Percentiles rank a stretch among this genome's conserved stretches.
These are phyloP conservation scores for Caenorhabditis zanzibari DNA, from an alignment of 2,888 invertebrate species.

Conservation along the genomic window DNA sequence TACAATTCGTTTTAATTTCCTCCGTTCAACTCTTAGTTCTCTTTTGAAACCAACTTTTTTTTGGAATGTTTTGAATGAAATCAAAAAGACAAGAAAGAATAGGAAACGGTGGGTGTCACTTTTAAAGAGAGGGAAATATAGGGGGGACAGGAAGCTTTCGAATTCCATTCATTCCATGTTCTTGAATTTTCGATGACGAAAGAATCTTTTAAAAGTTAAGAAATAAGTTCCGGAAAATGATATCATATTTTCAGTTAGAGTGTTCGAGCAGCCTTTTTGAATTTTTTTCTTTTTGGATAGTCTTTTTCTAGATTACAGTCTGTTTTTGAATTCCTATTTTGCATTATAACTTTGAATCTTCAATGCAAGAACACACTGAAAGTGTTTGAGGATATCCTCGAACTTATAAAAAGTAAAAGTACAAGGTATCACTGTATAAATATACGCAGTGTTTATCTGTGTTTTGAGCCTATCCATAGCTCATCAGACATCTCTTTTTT, in stretches of 20 bases:
- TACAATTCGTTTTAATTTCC: slow-evolving; percentile 26
- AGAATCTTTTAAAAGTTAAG: neutral
- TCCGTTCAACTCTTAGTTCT: slow-evolving; percentile 3
- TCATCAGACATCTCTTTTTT: slow-evolving; percentile 24
- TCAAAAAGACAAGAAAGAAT: neutral
- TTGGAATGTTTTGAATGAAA: slow-evolving; percentile 20
- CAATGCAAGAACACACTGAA: neutral
- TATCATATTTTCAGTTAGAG: too few species aligned
- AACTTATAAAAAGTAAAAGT: neutral
- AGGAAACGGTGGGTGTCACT: slow-evolving; percentile 16
- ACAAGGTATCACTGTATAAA: slow-evolving; percentile 7
- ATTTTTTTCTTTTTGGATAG: too few species aligned
- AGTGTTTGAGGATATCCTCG: neutral
- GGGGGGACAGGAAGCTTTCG: slow-evolving; percentile 24
- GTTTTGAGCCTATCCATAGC: slow-evolving; percentile 10
- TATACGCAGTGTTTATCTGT: slow-evolving; percentile 19
- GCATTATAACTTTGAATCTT: too few species aligned
- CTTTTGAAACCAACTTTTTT: slow-evolving; percentile 14
- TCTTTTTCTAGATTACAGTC: too few species aligned
- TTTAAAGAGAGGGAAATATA: slow-evolving; percentile 8
- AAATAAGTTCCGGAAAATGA: neutral
- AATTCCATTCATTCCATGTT: slow-evolving; percentile 16
- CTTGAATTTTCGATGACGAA: neutral
- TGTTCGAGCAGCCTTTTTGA: too few species aligned
- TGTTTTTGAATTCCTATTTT: too few species aligned